These are phyloP conservation scores for Anguilla megastoma DNA, from an alignment of 2,797 vertebrate species.

Conservation along the genomic window DNA sequence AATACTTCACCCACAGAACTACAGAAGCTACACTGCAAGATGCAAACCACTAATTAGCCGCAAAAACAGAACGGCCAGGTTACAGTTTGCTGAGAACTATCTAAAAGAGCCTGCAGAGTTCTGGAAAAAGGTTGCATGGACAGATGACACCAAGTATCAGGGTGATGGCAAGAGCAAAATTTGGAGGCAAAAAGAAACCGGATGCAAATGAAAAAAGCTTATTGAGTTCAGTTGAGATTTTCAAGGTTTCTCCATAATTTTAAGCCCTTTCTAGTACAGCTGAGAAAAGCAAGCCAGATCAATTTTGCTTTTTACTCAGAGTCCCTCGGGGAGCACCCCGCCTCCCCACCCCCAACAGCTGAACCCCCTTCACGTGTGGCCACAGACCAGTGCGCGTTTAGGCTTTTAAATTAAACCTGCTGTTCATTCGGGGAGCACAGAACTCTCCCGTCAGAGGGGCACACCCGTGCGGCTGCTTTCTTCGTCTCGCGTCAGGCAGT, in stretches of 20 bases:
- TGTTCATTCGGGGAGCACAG: not conserved
- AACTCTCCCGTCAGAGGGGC: not conserved
- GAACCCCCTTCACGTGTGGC: slow-evolving; percentile 4
- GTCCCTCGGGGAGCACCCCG: not conserved
- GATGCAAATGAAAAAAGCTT: not conserved
- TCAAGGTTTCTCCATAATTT: not conserved
- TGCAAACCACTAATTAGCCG: too few species aligned
- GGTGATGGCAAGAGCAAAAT: too few species aligned
- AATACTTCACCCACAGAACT: too few species aligned
- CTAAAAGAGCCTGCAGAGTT: too few species aligned
- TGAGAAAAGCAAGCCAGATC: slow-evolving; percentile 17
- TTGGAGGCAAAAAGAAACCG: too few species aligned
- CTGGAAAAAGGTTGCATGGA: too few species aligned
- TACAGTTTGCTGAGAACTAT: too few species aligned
- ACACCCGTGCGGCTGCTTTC: not conserved
- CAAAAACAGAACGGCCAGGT: too few species aligned
- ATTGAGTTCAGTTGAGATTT: not conserved
- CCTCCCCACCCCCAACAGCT: not conserved
- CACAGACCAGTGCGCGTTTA: not conserved
- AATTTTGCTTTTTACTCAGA: slow-evolving; percentile 3
- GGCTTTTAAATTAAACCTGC: not conserved
- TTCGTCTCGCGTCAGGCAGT: not conserved
- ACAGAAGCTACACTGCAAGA: too few species aligned
- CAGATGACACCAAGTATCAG: too few species aligned
- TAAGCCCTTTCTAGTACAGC: not conserved